Evolutionary conservation across 1,140 invertebrate species (phyloP).

Genomic region (Orchesella cincta): DNA sequence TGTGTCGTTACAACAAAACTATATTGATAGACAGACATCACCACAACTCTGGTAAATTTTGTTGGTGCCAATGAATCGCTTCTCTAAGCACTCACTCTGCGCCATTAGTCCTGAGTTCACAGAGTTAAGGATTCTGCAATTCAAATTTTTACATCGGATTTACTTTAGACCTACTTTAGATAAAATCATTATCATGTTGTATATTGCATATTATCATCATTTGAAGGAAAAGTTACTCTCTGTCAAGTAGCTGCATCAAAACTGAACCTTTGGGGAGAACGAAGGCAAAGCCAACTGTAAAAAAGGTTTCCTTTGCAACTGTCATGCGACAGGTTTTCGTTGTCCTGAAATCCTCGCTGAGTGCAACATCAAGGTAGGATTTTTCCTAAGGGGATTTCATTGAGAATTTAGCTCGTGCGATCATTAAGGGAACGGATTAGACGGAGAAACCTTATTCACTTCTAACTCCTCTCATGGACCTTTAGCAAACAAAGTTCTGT

Average conservation of each 20-base stretch:
- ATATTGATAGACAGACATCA: too few relatives aligned
- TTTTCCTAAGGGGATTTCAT: too few relatives aligned
- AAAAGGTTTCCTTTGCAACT: conserved; percentile 52
- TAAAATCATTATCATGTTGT: neutral
- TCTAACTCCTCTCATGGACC: neutral
- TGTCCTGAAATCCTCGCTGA: conserved; percentile 51
- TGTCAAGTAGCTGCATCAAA: conserved; percentile 49
- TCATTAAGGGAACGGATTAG: too few relatives aligned
- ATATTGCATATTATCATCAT: neutral
- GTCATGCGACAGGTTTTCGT: conserved; percentile 51
- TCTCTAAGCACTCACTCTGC: neutral
- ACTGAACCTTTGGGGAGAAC: conserved; percentile 48
- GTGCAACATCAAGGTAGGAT: conserved; percentile 53
- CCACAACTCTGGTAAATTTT: neutral
- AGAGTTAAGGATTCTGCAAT: conserved; percentile 38
- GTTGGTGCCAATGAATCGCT: too few relatives aligned
- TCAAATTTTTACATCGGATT: neutral
- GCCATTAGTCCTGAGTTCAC: conserved; percentile 44
- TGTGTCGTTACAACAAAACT: too few relatives aligned
- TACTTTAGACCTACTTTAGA: neutral
- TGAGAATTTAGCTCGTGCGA: too few relatives aligned
- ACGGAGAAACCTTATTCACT: too few relatives aligned
- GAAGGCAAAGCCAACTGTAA: conserved; percentile 52
- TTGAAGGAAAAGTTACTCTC: conserved; percentile 47
- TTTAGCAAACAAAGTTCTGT: neutral